phyloP scores from a whole-genome alignment of 2,888 invertebrate species.

The Lycophotia porphyrea region DNA sequence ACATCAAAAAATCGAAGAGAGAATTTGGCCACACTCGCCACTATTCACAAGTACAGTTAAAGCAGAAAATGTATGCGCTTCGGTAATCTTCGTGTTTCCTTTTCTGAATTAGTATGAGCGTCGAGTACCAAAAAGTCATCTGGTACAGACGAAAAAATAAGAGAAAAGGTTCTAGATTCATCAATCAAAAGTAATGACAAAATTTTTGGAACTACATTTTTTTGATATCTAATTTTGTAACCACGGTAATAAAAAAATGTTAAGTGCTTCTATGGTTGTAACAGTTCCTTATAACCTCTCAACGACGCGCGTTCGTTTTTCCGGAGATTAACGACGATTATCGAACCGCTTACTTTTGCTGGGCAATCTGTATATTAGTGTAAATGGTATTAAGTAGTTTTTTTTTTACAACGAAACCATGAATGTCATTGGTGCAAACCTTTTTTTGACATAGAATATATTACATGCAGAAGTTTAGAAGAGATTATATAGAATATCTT shows the following conservation, averaged over 20 bases:
- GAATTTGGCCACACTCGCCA: background rate
- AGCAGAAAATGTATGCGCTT: background rate
- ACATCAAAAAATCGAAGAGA: background rate
- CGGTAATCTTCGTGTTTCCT: background rate
- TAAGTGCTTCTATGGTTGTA: background rate
- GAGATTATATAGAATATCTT: background rate
- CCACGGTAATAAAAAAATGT: background rate
- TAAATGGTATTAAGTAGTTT: background rate
- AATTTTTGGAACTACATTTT: background rate
- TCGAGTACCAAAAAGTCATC: background rate
- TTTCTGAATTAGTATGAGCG: background rate
- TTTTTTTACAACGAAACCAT: background rate
- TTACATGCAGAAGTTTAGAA: conserved; percentile 50
- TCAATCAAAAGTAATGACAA: background rate
- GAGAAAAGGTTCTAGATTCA: background rate
- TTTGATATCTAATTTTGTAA: background rate
- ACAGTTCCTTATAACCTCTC: background rate
- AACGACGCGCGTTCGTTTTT: background rate
- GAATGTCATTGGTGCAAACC: conserved; percentile 6
- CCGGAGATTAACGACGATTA: background rate
- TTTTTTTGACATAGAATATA: conserved; percentile 20
- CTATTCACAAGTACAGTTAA: background rate
- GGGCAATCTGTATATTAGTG: background rate
- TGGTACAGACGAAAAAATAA: too few relatives aligned
- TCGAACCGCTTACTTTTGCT: background rate